Base-by-base conservation (phyloP, 1,140 invertebrate species). In the Caerostris extrusa region DNA sequence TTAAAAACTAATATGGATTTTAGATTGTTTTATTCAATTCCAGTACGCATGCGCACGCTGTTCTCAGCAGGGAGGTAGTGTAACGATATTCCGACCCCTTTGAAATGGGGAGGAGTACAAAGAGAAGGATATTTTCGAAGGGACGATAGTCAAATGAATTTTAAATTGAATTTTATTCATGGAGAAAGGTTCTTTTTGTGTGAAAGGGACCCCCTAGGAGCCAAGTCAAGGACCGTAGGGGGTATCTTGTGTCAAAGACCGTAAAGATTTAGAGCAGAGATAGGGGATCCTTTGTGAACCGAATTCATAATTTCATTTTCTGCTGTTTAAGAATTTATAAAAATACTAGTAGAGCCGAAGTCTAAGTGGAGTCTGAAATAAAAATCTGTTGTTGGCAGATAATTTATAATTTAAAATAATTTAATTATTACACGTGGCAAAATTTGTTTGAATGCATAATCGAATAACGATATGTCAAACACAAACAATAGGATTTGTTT, bases 111-210 rank as follows among this genome's bases (percentile, higher is more conserved):
- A 57, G 17, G 71, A 61, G 10, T 17, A 91, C 90, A 91, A 82
- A 60, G 58, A 61, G 53, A 91, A 61, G 90, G 67, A 90, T 90
- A 90, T 90, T 85, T n/a, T 58, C 64, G 19, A 82, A 50, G 10
- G 69, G 88, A 58, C 53, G 88, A 90, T 81, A 7, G 58, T 60
- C 64, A 82, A 82, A 91, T 82, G 90, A 91, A 91, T 82, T 91
- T 91, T 91, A 91, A 91, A 91, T 91, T 91, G 90, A 91, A 91
- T 91, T 91, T 82, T 91, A 91, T 91, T 82, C 90, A 91, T 14
- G 58, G 77, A 82, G 71, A 56, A 91, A 91, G 57, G n/a, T 7
- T 12, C 88, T 71, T 64, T 81, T 91, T 77, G 55, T 61, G 50
- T 61, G 7, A 71, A 19, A 50, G 19, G 57, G 34, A 58, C 69